A percentile compares a stretch with the other conserved stretches of the same genome.
Conservation (phyloP, 2,113 vertebrate species). For the Phrynosoma blainvillii region DNA sequence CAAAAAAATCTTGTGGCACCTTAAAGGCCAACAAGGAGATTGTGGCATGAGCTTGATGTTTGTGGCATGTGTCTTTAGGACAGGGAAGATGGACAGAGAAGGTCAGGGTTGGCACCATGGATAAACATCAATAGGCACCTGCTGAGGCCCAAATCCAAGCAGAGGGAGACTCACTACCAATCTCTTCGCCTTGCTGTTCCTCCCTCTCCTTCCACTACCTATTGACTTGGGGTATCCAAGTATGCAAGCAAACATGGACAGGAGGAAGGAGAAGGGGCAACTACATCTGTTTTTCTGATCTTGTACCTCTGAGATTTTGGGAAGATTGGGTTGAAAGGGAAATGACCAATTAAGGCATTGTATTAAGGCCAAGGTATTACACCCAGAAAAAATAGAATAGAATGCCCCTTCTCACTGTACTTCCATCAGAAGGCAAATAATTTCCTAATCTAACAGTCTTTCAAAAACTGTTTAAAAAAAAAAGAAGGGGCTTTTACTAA, state of each 20-base stretch:
- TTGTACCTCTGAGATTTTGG: no score
- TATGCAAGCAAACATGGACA: neutral
- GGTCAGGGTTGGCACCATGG: neutral
- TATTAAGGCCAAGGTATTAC: no score
- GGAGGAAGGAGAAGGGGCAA: neutral
- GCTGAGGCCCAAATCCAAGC: neutral
- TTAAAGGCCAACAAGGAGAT: neutral
- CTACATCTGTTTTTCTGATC: no score
- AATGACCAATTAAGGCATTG: no score
- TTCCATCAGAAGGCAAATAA: no score
- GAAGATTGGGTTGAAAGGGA: no score
- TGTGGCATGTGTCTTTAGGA: neutral
- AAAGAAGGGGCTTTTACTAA: no score
- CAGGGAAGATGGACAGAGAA: neutral
- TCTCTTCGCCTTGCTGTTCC: neutral
- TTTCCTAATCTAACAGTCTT: no score
- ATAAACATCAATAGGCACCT: neutral
- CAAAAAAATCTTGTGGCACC: slow-evolving; percentile 17
- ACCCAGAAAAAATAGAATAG: no score
- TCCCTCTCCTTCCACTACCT: neutral
- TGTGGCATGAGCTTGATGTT: neutral
- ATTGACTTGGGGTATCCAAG: neutral
- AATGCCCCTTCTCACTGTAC: no score
- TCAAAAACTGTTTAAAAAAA: no score
- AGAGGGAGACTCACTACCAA: neutral